Base-by-base conservation (phyloP, 2,113 vertebrate genomes). In the Plecotus auritus region DNA sequence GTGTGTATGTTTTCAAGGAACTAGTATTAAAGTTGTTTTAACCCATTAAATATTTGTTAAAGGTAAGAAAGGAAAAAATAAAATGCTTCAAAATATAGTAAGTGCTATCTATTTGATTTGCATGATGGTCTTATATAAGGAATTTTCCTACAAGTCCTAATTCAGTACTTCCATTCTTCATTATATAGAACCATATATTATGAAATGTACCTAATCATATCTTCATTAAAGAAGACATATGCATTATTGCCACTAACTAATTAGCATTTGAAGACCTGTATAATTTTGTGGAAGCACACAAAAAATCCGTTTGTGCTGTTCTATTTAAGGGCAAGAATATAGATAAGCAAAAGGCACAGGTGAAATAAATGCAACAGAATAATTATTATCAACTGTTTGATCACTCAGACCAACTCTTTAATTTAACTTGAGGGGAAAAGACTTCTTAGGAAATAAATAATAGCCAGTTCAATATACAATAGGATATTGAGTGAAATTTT, bases 391-490 rank as follows among this genome's bases (percentile, higher is more conserved):
- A 83, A 64, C 16, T 40, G 32, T 54, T 22, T 66, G 23, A 56
- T 51, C 40, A 40, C 54, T 80, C 37, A 67, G 80, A 72, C 56
- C 17, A 86, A 69, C 1, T 47, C 42, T 69, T 12, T 35, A 85
- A 77, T 74, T 93, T 94, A 90, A 73, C 5, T 23, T 76, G 5
- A 20, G 10, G 10, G 16, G 35, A 42, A n/a, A 28, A 47, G 7
- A 59, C 23, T 82, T 83, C 70, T 95, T 96, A 18, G 20, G 45
- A 73, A 73, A 64, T 66, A 72, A 85, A 45, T 81, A 90, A 93
- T 81, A 81, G 3, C 9, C 10, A 78, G 8, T 42, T 90, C 9
- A 56, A 14, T n/a, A 64, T 64, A n/a, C 30, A 61, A 69, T 26
- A 89, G 4, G 7, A 5, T 22, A 69, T 26, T 45, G 16, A 56